Evolutionary conservation across 2,888 invertebrate species (phyloP).

Genomic region (Diloba caeruleocephala): DNA sequence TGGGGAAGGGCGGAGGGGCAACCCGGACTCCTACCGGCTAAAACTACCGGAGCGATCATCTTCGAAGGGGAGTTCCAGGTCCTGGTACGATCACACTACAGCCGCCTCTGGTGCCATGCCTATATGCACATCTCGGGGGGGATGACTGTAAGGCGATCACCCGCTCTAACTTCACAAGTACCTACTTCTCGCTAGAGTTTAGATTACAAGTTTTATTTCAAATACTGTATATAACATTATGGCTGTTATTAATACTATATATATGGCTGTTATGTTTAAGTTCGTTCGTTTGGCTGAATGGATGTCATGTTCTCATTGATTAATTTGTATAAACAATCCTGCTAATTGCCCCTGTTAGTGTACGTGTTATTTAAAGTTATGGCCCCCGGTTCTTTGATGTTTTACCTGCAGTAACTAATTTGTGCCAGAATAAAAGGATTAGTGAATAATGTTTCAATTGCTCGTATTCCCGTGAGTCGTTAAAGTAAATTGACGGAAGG

Average conservation of each 20-base stretch:
- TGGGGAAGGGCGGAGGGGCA: too few species aligned
- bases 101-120: too few species aligned
- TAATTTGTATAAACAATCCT: constrained; percentile 55
- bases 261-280: too few species aligned
- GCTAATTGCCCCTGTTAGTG: constrained; percentile 60
- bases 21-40: too few species aligned
- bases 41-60: too few species aligned
- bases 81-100: too few species aligned
- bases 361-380: constrained; percentile 53
- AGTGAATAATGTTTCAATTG: constrained; percentile 36
- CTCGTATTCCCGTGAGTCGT: constrained; percentile 28
- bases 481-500: constrained; percentile 12
- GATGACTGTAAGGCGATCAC: too few species aligned
- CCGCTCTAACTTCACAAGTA: too few species aligned
- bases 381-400: constrained; percentile 45
- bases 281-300: constrained; percentile 35
- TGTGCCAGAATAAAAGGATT: constrained; percentile 25
- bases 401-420: constrained; percentile 47
- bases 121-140: too few species aligned
- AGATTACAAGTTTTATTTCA: constrained; percentile 39
- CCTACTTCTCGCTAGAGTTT: too few species aligned
- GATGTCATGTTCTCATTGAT: constrained; percentile 45
- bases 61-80: too few species aligned
- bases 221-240: constrained; percentile 38
- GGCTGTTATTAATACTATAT: constrained; percentile 44